Conservation (phyloP, 2,797 vertebrate species). For the Chiropotes sagulatus region DNA sequence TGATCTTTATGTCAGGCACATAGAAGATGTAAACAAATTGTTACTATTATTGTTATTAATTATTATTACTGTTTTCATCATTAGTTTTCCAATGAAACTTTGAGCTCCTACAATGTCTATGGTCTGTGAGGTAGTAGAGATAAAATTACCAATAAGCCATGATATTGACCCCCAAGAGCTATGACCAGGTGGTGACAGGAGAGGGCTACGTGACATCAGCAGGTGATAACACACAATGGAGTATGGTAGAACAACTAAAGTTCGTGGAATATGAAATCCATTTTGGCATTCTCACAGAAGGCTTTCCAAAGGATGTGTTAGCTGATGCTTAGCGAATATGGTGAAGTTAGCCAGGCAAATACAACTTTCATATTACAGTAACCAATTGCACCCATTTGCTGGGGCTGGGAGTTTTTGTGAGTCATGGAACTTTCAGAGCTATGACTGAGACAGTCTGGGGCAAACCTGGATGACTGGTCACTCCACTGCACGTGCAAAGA, state of each 20-base stretch:
- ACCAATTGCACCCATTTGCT: not conserved
- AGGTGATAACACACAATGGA: not conserved
- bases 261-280: not conserved
- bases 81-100: not conserved
- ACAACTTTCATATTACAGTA: not conserved
- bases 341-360: not conserved
- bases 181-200: not conserved
- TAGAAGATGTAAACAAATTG: not conserved
- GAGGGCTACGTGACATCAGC: too few species aligned
- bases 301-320: not conserved
- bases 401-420: not conserved
- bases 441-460: not conserved
- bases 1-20: not conserved
- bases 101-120: not conserved
- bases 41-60: not conserved
- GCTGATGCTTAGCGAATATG: not conserved
- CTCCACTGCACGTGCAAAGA: not conserved
- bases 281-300: accelerated
- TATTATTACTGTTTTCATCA: not conserved
- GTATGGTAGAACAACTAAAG: not conserved
- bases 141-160: not conserved
- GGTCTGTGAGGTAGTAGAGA: not conserved
- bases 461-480: not conserved
- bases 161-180: not conserved
- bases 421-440: not conserved